Conservation (phyloP, 2,797 vertebrate genomes). For the Danio albolineatus region DNA sequence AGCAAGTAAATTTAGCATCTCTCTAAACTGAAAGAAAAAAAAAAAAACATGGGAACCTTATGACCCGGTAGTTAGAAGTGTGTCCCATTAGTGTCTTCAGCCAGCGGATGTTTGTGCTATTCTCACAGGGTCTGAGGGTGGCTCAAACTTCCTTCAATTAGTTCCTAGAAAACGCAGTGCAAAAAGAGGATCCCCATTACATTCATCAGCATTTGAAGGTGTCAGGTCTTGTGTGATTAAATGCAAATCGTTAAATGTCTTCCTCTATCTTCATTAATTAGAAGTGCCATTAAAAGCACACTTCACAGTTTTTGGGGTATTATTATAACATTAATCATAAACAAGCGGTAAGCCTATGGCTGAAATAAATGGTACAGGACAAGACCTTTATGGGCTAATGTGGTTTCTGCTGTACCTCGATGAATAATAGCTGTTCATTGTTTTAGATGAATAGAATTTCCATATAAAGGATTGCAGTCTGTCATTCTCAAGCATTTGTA, state of each 20-base stretch:
- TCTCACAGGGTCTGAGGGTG: conserved; percentile 4
- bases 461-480: background rate
- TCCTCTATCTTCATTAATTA: conserved; percentile 59
- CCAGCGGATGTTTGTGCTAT: conserved; percentile 8
- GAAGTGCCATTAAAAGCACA: conserved; percentile 51
- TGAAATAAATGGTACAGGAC: background rate
- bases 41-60: conserved; percentile 8
- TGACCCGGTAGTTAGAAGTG: conserved; percentile 1
- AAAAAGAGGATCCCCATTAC: conserved; percentile 16
- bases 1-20: conserved; percentile 17
- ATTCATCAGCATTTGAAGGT: conserved; percentile 54
- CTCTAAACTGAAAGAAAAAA: background rate
- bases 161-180: conserved; percentile 13
- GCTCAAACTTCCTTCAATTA: conserved; percentile 37
- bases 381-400: background rate
- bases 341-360: background rate
- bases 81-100: conserved; percentile 27
- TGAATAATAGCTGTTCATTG: background rate
- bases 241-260: conserved; percentile 44
- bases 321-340: conserved; percentile 55
- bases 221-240: conserved; percentile 47
- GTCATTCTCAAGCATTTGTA: background rate
- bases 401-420: background rate
- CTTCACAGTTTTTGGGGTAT: conserved; percentile 4
- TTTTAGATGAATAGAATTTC: background rate